Evolutionary conservation across 2,113 vertebrate species (phyloP).

Genomic region (Gallinago media): DNA sequence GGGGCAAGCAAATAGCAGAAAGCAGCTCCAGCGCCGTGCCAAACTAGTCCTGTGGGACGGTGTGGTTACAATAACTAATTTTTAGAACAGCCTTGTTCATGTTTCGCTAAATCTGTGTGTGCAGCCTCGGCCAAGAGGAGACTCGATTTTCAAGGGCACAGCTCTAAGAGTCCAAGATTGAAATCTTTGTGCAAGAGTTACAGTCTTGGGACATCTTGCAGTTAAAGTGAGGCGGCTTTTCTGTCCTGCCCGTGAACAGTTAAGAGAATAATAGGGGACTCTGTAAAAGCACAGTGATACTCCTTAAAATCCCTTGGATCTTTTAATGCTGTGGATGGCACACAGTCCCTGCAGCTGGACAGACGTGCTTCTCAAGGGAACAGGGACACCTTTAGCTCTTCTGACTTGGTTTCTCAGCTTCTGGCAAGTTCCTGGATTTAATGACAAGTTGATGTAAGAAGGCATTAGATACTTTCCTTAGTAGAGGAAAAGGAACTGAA

Average conservation of each 20-base stretch:
- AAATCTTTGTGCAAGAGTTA: neutral
- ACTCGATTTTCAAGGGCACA: neutral
- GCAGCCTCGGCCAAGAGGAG: neutral
- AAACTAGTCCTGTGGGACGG: neutral
- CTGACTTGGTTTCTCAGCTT: neutral
- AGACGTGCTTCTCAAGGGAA: neutral
- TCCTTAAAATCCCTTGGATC: neutral
- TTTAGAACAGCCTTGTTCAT: neutral
- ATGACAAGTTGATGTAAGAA: neutral
- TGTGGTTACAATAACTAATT: conserved; percentile 30
- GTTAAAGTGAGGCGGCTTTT: neutral
- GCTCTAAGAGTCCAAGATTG: neutral
- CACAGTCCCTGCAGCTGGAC: neutral
- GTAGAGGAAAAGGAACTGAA: too few species aligned
- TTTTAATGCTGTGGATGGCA: neutral
- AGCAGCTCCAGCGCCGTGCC: neutral
- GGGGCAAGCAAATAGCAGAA: conserved; percentile 29
- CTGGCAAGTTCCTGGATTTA: neutral
- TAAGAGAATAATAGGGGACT: neutral
- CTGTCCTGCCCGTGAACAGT: neutral
- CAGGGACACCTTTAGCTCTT: neutral
- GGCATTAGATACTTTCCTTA: neutral
- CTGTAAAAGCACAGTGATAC: neutral
- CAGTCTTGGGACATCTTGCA: neutral
- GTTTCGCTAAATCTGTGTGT: neutral